A percentile compares a stretch with the other conserved stretches of the same genome.
These are phyloP conservation scores for Intellagama lesueurii DNA, from an alignment of 2,797 vertebrate genomes.

Conservation along the genomic window DNA sequence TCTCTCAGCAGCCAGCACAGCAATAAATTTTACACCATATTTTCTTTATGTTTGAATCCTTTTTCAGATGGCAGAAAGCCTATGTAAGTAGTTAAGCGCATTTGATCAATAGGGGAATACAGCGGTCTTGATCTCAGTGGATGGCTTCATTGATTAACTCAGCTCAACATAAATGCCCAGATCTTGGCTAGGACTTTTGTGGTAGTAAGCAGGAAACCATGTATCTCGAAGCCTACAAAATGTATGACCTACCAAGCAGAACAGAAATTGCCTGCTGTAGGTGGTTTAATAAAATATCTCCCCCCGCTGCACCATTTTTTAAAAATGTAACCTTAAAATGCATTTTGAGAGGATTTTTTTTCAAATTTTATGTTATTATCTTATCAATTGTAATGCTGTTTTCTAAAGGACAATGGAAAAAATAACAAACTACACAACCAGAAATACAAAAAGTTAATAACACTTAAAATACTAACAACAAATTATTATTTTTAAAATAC, in stretches of 20 bases:
- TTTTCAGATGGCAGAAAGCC: conserved; percentile 31
- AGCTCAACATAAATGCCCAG: conserved; percentile 25
- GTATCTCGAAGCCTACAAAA: conserved; percentile 7
- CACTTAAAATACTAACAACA: too few species aligned
- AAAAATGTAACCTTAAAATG: neutral
- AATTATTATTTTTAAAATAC: too few species aligned
- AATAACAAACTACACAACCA: too few species aligned
- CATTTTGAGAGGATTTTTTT: too few species aligned
- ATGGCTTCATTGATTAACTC: conserved; percentile 35
- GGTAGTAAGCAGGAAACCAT: conserved; percentile 15
- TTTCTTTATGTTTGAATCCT: conserved; percentile 21
- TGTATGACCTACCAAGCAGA: neutral
- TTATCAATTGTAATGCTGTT: too few species aligned
- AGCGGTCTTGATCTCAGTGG: conserved; percentile 22
- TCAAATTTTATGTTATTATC: too few species aligned
- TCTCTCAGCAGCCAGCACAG: conserved; percentile 41
- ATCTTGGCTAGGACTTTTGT: conserved; percentile 28
- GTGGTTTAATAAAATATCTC: neutral
- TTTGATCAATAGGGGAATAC: conserved; percentile 38
- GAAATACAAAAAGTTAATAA: too few species aligned
- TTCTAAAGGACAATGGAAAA: too few species aligned
- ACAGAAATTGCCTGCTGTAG: neutral
- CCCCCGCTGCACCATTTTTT: neutral
- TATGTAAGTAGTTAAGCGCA: conserved; percentile 21
- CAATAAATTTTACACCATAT: conserved; percentile 10